Conservation (phyloP, 2,797 vertebrate genomes). For the Novumbra hubbsi region DNA sequence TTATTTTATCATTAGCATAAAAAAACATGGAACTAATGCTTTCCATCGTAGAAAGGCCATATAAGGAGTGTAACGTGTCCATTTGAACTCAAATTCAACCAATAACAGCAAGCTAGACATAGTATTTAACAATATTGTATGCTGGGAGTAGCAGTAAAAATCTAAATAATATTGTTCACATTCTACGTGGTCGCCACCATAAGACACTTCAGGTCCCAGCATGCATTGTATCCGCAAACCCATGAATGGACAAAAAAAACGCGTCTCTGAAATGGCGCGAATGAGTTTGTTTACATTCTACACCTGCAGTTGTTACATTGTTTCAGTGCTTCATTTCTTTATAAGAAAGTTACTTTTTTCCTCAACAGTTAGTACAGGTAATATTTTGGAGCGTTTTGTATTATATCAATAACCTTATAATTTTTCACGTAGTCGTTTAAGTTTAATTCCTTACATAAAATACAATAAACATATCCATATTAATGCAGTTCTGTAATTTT, state of each 20-base stretch:
- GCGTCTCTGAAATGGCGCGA: conserved; percentile 37
- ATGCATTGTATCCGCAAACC: neutral
- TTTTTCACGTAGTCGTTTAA: conserved; percentile 6
- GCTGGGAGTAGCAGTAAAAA: conserved; percentile 29
- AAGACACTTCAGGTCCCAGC: conserved; percentile 33
- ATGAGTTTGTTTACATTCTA: conserved; percentile 26
- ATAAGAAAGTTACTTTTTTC: neutral
- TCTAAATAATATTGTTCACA: neutral
- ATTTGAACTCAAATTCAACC: conserved; percentile 29
- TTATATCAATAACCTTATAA: neutral
- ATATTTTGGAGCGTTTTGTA: neutral
- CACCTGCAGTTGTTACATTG: conserved; percentile 3
- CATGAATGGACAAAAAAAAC: conserved; percentile 13
- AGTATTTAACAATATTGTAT: conserved; percentile 31
- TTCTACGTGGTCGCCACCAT: neutral
- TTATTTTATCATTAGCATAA: conserved; percentile 41
- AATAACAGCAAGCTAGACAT: conserved; percentile 7
- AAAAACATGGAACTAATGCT: conserved; percentile 22
- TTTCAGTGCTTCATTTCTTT: neutral
- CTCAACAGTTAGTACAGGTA: conserved; percentile 18
- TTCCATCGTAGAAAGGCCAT: conserved; percentile 29
- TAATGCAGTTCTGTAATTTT: conserved; percentile 24
- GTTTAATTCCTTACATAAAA: neutral
- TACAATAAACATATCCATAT: conserved; percentile 5
- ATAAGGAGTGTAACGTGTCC: conserved; percentile 29